Percentiles rank a stretch among this genome's conserved stretches.
phyloP scores from a whole-genome alignment of 1,140 invertebrate genomes.

The Odontomachus brunneus region DNA sequence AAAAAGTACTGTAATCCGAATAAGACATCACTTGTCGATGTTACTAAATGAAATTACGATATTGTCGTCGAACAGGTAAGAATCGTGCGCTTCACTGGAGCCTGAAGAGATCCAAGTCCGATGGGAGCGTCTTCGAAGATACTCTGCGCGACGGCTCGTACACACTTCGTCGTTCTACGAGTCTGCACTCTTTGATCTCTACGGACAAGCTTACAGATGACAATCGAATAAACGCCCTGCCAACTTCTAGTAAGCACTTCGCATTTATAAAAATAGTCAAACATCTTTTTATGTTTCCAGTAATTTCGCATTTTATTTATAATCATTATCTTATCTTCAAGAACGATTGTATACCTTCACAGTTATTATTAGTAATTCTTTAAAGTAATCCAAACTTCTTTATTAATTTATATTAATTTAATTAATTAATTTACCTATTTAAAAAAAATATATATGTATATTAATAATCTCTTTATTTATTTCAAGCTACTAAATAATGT shows the following conservation, averaged over 20 bases:
- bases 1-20: no score
- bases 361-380: no score
- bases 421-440: no score
- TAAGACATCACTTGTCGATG: no score
- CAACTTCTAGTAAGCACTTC: constrained; percentile 42
- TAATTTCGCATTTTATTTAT: not conserved
- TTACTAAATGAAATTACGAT: no score
- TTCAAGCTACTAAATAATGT: no score
- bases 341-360: not conserved
- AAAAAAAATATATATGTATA: no score
- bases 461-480: no score
- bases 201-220: constrained; percentile 17
- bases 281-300: not conserved
- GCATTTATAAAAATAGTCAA: not conserved
- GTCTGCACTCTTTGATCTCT: constrained; percentile 80
- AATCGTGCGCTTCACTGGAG: constrained; percentile 63
- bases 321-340: not conserved
- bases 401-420: no score
- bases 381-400: no score
- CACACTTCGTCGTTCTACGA: constrained; percentile 88
- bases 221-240: not conserved
- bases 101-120: constrained; percentile 89
- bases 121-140: constrained; percentile 87
- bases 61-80: constrained; percentile 11
- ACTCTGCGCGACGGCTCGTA: constrained; percentile 74